phyloP scores from a whole-genome alignment of 1,140 invertebrate genomes.

The Homalodisca vitripennis region DNA sequence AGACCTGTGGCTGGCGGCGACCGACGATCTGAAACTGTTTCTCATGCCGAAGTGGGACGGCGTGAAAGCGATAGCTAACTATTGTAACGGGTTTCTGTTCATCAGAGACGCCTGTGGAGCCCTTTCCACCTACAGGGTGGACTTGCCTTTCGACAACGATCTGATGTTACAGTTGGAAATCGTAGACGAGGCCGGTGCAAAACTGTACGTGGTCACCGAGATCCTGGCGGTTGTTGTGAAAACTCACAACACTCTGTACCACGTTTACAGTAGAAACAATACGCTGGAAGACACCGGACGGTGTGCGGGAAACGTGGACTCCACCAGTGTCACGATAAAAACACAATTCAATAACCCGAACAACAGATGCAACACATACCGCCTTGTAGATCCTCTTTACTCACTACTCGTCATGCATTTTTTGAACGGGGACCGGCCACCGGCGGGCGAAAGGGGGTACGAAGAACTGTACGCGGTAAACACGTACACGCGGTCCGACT shows the following conservation, averaged over 20 bases:
- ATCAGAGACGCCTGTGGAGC: not conserved
- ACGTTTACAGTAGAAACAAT: not conserved
- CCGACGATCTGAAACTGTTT: not conserved
- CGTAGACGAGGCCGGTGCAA: not conserved
- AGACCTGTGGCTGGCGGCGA: not conserved
- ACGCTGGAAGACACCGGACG: not conserved
- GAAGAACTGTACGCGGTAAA: no score
- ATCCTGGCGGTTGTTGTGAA: not conserved
- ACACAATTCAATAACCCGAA: no score
- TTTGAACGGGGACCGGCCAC: no score
- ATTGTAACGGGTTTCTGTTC: not conserved
- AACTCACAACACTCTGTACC: slow-evolving; percentile 2
- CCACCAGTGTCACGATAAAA: no score
- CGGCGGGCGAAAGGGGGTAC: no score
- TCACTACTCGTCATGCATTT: no score
- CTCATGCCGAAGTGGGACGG: slow-evolving; percentile 19
- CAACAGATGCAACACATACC: no score
- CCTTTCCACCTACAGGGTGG: no score
- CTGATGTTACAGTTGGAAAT: slow-evolving; percentile 7
- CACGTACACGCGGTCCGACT: no score
- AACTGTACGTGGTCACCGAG: not conserved
- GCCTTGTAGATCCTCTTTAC: no score
- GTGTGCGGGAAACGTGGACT: not conserved
- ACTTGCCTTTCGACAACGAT: slow-evolving; percentile 8
- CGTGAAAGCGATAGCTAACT: not conserved